These are phyloP conservation scores for Brotula barbata DNA, from an alignment of 2,797 vertebrate species.

Conservation along the genomic window DNA sequence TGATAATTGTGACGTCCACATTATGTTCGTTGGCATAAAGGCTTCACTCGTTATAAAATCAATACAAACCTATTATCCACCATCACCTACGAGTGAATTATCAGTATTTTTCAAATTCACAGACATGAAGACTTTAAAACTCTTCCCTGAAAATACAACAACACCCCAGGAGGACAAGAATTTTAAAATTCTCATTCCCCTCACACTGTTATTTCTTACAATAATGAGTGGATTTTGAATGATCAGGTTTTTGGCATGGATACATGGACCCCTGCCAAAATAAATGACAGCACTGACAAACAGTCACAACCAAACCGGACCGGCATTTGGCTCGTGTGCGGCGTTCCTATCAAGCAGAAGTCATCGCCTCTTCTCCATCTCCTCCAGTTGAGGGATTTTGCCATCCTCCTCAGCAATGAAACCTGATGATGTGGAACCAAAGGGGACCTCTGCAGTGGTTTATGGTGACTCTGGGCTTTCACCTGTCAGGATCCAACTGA, in stretches of 20 bases:
- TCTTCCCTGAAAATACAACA: not conserved
- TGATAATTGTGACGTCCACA: not conserved
- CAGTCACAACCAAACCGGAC: slow-evolving; percentile 12
- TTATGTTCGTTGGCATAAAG: not conserved
- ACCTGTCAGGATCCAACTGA: slow-evolving; percentile 63
- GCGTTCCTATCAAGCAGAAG: slow-evolving; percentile 12
- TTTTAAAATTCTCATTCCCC: too few relatives aligned
- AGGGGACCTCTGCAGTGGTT: slow-evolving; percentile 51
- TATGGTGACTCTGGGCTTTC: slow-evolving; percentile 57
- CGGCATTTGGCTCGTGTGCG: not conserved
- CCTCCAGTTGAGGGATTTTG: slow-evolving; percentile 65
- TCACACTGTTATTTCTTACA: slow-evolving; percentile 18
- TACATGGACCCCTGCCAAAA: slow-evolving; percentile 13
- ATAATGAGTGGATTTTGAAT: slow-evolving; percentile 1
- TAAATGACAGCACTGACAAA: slow-evolving; percentile 5
- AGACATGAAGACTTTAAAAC: slow-evolving; percentile 8
- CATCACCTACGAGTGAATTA: slow-evolving; percentile 17
- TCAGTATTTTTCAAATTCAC: slow-evolving; percentile 15
- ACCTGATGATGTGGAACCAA: slow-evolving; percentile 65
- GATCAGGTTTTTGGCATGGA: too few relatives aligned
- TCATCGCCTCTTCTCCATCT: slow-evolving; percentile 39
- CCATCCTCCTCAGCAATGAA: slow-evolving; percentile 66
- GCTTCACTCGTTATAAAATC: slow-evolving; percentile 17
- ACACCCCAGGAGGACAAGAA: too few relatives aligned
- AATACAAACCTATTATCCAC: slow-evolving; percentile 24